A percentile compares a stretch with the other conserved stretches of the same genome.
Conservation (phyloP, 53 echinoderm and acorn worm species). For the Henricia sp. region DNA sequence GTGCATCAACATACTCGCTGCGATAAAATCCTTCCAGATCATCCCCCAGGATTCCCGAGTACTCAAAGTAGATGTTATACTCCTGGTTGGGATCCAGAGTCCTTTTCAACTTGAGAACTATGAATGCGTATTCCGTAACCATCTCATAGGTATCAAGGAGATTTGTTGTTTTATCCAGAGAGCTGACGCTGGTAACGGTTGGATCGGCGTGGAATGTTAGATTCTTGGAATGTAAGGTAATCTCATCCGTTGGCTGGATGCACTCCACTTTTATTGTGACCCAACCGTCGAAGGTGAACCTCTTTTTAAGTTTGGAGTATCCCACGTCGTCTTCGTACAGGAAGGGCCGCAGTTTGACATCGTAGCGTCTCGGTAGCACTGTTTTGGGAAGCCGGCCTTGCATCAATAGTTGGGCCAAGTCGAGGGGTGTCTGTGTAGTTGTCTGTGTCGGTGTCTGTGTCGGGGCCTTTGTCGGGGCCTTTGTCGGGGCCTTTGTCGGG, state of each 20-base stretch:
- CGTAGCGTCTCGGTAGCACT: no score
- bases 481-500: no score
- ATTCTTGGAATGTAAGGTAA: not conserved
- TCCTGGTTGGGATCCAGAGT: conserved; percentile 52
- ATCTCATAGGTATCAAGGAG: not conserved
- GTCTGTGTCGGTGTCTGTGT: no score
- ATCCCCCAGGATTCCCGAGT: conserved; percentile 72
- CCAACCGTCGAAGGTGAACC: conserved; percentile 62
- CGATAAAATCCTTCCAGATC: conserved; percentile 83
- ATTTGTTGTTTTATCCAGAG: not conserved
- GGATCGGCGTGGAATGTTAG: conserved; percentile 8
- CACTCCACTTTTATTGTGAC: conserved; percentile 48
- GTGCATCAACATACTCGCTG: conserved; percentile 71
- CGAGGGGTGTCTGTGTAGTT: no score
- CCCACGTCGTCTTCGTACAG: conserved; percentile 32
- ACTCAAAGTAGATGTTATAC: conserved; percentile 73
- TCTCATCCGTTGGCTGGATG: conserved; percentile 15
- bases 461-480: no score
- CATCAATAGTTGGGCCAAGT: no score
- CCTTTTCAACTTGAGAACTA: conserved; percentile 60
- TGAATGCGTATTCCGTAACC: conserved; percentile 58
- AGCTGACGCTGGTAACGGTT: no score
- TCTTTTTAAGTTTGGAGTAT: conserved; percentile 7
- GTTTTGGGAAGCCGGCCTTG: no score
- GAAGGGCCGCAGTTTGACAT: no score